phyloP scores from a whole-genome alignment of 2,113 vertebrate genomes.

The Misgurnus anguillicaudatus region DNA sequence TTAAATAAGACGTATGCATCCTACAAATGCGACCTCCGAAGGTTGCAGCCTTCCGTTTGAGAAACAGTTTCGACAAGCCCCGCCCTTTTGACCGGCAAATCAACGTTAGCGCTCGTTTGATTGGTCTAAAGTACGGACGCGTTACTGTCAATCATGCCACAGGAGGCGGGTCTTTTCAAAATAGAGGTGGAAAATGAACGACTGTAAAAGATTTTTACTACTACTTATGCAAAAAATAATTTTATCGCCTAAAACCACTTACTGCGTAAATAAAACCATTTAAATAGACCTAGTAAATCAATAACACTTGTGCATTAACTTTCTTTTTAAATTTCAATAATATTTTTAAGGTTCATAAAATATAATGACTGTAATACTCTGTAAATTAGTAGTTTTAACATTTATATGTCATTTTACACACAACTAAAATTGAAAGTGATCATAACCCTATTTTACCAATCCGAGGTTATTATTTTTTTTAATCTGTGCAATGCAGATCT shows the following conservation, averaged over 20 bases:
- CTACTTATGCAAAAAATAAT: neutral
- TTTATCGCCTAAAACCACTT: neutral
- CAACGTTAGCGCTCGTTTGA: neutral
- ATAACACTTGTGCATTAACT: neutral
- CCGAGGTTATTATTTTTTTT: neutral
- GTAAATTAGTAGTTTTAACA: neutral
- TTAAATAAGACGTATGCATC: too few species aligned
- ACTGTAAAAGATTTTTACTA: neutral
- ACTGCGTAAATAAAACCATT: neutral
- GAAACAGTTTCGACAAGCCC: neutral
- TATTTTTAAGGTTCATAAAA: neutral
- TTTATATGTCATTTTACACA: neutral
- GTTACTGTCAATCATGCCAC: neutral
- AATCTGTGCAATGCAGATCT: constrained; percentile 28
- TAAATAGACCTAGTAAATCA: neutral
- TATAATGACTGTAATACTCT: neutral
- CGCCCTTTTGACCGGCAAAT: constrained; percentile 6
- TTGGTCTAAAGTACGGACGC: neutral
- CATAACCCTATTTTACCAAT: neutral
- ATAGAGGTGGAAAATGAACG: neutral
- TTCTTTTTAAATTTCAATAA: too few species aligned
- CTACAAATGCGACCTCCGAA: too few species aligned
- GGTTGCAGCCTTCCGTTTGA: too few species aligned
- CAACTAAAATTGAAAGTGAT: neutral
- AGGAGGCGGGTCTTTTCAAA: constrained; percentile 10